Base-by-base conservation (phyloP, 2,113 vertebrate genomes). In the Eudyptes chrysolophus region DNA sequence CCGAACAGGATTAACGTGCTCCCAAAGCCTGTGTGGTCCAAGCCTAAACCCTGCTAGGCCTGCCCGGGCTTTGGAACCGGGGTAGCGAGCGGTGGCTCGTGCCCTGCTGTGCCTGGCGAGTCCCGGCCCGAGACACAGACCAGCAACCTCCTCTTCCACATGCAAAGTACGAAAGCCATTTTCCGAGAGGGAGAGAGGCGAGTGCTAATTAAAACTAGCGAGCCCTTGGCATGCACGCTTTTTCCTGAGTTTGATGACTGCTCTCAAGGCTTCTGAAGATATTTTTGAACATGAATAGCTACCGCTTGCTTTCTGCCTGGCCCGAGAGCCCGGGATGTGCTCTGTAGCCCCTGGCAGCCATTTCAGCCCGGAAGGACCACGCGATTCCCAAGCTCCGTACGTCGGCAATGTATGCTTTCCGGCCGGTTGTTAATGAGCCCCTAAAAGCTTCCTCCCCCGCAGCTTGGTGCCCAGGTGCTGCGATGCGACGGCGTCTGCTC, bases 321-420 rank as follows among this genome's bases (percentile, higher is more conserved):
- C 42, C 57, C 1, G 2, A 32, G 62, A 69, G 60, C 92, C 32
- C 0, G 2, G 52, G 40, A 3, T 42, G 40, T 36, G 60, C 78
- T 78, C 40, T 36, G 29, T 20, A 54, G 48, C 30, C 61, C 57
- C 18, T 2, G 0, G 5, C 20, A 71, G 77, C 13, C 30, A 1
- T 52, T 86, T 26, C 38, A n/a, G 69, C 74, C 87, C 48, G 5
- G 68, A 20, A 74, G 57, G 66, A 44, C 18, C 14, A 1, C 0
- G 2, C 10, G 3, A 1, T 57, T 55, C 57, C 75, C 21, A 1
- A 10, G 38, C 69, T 83, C 62, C 1, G 1, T 7, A 1, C 1
- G 6, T 22, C 3, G 1, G 49, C 42, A 22, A 5, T 8, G 29
- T 25, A 2, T 2, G 4, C 22, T 74, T 3, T 8, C 26, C 2